Conservation (phyloP, 2,113 vertebrate species). For the Spea bombifrons region DNA sequence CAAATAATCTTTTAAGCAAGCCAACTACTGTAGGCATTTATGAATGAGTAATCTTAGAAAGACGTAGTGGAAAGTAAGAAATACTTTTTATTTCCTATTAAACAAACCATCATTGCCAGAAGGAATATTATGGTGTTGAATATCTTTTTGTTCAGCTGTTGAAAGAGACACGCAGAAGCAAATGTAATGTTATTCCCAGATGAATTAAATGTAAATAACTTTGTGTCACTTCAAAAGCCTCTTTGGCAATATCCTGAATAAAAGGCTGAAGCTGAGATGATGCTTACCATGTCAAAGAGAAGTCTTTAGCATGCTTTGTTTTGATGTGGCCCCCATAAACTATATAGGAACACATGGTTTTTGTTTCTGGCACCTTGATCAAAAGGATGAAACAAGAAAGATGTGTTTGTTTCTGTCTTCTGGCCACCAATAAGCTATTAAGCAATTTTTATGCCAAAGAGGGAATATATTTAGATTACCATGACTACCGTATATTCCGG, state of each 20-base stretch:
- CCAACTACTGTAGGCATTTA: too few relatives aligned
- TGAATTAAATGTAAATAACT: slow-evolving; percentile 42
- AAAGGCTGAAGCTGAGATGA: slow-evolving; percentile 22
- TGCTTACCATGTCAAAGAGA: slow-evolving; percentile 28
- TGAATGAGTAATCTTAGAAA: background rate
- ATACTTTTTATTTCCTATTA: background rate
- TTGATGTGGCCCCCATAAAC: slow-evolving; percentile 38
- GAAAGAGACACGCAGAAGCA: slow-evolving; percentile 37
- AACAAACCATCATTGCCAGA: background rate
- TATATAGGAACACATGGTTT: slow-evolving; percentile 29
- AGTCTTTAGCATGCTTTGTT: slow-evolving; percentile 31
- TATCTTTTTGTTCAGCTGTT: slow-evolving; percentile 25
- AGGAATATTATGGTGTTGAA: slow-evolving; percentile 9
- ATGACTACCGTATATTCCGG: too few relatives aligned
- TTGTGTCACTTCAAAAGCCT: slow-evolving; percentile 39
- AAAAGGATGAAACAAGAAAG: slow-evolving; percentile 29
- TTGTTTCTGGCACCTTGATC: slow-evolving; percentile 40
- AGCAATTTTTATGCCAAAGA: background rate
- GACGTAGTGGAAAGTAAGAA: background rate
- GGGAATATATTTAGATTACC: too few relatives aligned
- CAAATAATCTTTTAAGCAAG: too few relatives aligned
- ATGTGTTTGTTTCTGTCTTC: slow-evolving; percentile 24
- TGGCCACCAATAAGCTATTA: slow-evolving; percentile 27
- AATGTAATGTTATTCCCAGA: slow-evolving; percentile 17
- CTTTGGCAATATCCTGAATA: slow-evolving; percentile 23